phyloP scores from a whole-genome alignment of 2,797 vertebrate species.

The Hippopotamyrus pictus region DNA sequence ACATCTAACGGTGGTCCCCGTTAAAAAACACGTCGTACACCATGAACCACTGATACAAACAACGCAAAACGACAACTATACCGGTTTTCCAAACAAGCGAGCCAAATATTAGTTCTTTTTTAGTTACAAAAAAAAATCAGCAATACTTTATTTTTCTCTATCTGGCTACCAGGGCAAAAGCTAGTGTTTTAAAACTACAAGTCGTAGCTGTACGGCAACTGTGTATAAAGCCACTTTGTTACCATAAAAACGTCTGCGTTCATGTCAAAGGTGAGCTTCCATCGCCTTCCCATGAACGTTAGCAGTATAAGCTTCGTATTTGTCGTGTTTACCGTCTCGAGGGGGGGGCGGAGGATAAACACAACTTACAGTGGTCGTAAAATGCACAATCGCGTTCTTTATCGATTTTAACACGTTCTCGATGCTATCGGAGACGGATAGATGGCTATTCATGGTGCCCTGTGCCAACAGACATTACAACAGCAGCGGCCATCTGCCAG shows the following conservation, averaged over 20 bases:
- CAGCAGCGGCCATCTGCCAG: conserved; percentile 77
- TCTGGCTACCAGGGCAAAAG: background rate
- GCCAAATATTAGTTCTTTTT: background rate
- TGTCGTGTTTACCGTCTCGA: background rate
- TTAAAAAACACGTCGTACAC: background rate
- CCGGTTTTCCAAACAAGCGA: background rate
- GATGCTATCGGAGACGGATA: conserved; percentile 49
- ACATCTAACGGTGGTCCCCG: background rate
- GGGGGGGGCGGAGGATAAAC: background rate
- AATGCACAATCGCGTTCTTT: background rate
- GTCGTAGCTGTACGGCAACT: background rate
- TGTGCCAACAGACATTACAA: conserved; percentile 74
- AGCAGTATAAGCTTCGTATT: background rate
- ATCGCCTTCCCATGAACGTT: background rate
- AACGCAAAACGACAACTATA: background rate
- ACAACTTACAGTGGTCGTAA: conserved; percentile 5
- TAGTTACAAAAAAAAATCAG: background rate
- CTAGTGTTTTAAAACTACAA: background rate
- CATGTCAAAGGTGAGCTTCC: conserved; percentile 22
- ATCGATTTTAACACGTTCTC: conserved; percentile 20
- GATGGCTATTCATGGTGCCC: conserved; percentile 63
- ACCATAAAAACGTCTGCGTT: conserved; percentile 16
- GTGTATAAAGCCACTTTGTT: conserved; percentile 15
- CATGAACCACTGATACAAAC: background rate
- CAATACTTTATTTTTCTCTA: background rate